Conservation (phyloP, 2,113 vertebrate species). For the Amazona vittata region DNA sequence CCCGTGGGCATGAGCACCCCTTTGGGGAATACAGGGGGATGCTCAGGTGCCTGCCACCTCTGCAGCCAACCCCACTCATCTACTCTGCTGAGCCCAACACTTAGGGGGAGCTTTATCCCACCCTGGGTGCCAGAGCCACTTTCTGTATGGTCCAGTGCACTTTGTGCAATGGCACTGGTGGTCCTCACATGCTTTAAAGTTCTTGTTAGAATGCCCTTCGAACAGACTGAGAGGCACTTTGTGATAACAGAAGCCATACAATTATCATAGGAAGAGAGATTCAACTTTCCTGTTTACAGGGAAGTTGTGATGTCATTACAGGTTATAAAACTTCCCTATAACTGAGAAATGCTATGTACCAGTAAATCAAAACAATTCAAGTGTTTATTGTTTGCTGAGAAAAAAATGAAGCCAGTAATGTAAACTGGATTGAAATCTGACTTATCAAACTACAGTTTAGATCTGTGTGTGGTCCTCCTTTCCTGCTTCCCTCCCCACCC, state of each 20-base stretch:
- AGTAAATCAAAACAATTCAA: not conserved
- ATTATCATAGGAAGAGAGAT: not conserved
- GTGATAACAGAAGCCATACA: not conserved
- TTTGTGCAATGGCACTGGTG: rapidly evolving
- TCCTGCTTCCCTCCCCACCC: not conserved
- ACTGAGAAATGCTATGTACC: not conserved
- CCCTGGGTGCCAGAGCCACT: not conserved
- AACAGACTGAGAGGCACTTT: not conserved
- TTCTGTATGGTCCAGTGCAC: rapidly evolving
- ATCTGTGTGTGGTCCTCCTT: slow-evolving; percentile 14
- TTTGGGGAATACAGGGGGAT: not conserved
- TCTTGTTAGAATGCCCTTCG: not conserved
- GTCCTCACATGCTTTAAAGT: not conserved
- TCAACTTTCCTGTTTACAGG: slow-evolving; percentile 24
- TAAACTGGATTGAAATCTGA: not conserved
- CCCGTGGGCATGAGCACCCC: rapidly evolving
- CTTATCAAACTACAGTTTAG: not conserved
- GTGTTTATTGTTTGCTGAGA: not conserved
- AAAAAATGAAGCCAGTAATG: not conserved
- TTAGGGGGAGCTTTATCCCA: not conserved
- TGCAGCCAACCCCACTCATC: not conserved
- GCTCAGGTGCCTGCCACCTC: not conserved
- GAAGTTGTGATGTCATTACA: not conserved
- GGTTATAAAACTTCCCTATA: not conserved
- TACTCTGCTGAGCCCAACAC: not conserved